Conservation (phyloP, 2,113 vertebrate species). For the Eidolon helvum region DNA sequence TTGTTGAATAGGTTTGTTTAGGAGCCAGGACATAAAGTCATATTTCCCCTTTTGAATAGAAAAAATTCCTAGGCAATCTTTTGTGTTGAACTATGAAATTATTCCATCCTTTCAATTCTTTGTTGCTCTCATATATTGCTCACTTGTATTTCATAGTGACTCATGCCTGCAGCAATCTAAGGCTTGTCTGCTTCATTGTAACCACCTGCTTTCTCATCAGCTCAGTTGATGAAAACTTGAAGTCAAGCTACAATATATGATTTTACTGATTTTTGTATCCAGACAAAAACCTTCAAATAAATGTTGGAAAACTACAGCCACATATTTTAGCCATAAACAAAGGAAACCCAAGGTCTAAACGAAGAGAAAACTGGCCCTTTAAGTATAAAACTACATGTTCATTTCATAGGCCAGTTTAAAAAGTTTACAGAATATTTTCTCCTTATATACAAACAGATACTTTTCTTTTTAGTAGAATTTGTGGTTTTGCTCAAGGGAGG, state of each 20-base stretch:
- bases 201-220: conserved; percentile 8
- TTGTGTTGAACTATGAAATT: conserved; percentile 64
- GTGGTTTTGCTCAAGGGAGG: conserved; percentile 13
- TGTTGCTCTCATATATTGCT: conserved; percentile 27
- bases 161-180: conserved; percentile 25
- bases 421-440: background rate
- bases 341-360: background rate
- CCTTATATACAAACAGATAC: background rate
- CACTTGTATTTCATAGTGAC: conserved; percentile 57
- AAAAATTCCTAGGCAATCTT: conserved; percentile 38
- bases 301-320: background rate
- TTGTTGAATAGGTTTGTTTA: conserved; percentile 40
- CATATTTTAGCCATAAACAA: background rate
- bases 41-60: conserved; percentile 33
- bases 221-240: conserved; percentile 62
- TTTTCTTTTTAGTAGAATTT: background rate
- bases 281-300: conserved; percentile 46
- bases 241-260: background rate
- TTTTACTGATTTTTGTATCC: conserved; percentile 52
- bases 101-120: conserved; percentile 42
- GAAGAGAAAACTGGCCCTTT: background rate
- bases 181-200: conserved; percentile 26
- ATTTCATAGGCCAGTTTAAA: background rate
- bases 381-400: background rate
- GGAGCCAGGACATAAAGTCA: conserved; percentile 35